phyloP scores from a whole-genome alignment of 2,113 vertebrate genomes.

The Turnix velox region DNA sequence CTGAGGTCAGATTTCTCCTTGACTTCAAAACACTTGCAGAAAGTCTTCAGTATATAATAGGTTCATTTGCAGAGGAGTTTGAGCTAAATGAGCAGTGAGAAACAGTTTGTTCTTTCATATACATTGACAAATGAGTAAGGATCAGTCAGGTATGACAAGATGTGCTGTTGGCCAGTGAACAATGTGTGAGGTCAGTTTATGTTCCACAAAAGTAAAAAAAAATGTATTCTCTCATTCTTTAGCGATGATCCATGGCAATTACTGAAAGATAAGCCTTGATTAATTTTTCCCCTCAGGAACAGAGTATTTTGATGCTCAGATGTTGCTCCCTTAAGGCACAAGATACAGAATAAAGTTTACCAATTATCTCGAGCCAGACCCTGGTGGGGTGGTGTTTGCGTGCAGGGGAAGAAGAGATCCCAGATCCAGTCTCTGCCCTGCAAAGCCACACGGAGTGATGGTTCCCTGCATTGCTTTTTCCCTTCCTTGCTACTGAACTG shows the following conservation, averaged over 20 bases:
- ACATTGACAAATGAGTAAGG: background rate
- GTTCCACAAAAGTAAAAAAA: background rate
- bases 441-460: background rate
- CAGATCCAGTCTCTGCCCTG: background rate
- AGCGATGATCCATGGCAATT: background rate
- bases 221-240: background rate
- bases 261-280: background rate
- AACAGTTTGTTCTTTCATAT: background rate
- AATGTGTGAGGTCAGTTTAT: background rate
- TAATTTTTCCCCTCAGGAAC: background rate
- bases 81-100: background rate
- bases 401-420: accelerated
- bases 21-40: background rate
- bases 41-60: background rate
- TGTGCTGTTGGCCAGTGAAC: background rate
- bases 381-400: accelerated
- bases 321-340: background rate
- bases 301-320: background rate
- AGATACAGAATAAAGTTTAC: background rate
- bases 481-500: background rate
- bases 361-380: background rate
- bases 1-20: background rate
- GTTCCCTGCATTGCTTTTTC: background rate
- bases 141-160: background rate
- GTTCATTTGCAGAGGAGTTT: background rate